phyloP scores from a whole-genome alignment of 2,113 vertebrate species.

The Paracanthobrama guichenoti region DNA sequence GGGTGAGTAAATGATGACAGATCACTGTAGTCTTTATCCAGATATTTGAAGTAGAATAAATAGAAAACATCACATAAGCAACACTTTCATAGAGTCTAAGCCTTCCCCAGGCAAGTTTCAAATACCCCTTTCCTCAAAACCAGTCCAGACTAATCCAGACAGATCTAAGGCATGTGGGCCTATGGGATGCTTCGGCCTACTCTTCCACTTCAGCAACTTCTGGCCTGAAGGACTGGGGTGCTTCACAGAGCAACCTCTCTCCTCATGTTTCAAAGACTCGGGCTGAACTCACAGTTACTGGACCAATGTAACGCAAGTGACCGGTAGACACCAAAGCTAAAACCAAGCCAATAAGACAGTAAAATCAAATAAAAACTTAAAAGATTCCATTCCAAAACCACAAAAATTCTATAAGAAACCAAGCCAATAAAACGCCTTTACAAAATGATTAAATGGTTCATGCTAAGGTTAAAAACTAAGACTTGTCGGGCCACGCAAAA shows the following conservation, averaged over 20 bases:
- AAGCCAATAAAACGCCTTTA: background rate
- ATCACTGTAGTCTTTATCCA: background rate
- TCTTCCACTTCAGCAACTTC: conserved; percentile 17
- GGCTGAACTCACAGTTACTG: background rate
- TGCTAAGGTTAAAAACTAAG: background rate
- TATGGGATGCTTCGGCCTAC: conserved; percentile 19
- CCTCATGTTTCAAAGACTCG: conserved; percentile 4
- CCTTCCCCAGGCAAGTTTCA: background rate
- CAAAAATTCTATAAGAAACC: background rate
- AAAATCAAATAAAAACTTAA: background rate
- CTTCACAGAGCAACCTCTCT: conserved; percentile 4
- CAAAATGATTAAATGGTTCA: background rate
- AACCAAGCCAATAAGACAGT: background rate
- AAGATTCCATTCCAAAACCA: background rate
- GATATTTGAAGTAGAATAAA: background rate
- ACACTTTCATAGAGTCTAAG: background rate
- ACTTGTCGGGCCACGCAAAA: background rate
- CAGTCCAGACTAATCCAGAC: conserved; percentile 15
- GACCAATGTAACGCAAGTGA: background rate
- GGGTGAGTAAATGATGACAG: background rate
- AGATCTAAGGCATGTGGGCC: conserved; percentile 17
- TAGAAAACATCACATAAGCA: background rate
- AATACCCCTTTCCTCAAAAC: conserved; percentile 15
- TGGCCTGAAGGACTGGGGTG: conserved; percentile 5
- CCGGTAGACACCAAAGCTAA: background rate